Evolutionary conservation across 2,888 invertebrate species (phyloP), one percentile per base, ranked within the genome.

Genomic region (Cephus pulcher): DNA sequence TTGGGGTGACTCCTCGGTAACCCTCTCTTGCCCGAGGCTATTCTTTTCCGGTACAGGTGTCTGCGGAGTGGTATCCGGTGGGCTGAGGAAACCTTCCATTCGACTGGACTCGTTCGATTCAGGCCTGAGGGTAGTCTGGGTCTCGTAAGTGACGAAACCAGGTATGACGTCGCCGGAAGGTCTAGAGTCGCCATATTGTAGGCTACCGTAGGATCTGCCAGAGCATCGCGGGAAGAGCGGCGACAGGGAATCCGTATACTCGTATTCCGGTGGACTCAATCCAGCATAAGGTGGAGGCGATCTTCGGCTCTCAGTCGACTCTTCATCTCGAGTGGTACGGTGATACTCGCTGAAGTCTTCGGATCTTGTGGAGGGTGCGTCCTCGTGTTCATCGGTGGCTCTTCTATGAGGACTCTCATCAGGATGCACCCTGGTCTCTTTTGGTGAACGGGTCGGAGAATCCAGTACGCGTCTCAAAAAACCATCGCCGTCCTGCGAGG

Each of bases 201-300:
- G 9, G 9, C 56, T 81, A 12, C 73, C 81, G 34, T 82, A 80
- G 0, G 79, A 75, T 30, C 83, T 78, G 3, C 76, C 74, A 30
- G 82, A 79, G 75, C 85, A 86, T 40, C 83, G 81, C 1, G 80
- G 84, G 76, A 86, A 86, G 15, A 86, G 79, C 23, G 84, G 84
- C 34, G 84, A 84, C 70, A 85, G 76, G 6, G 84, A 82, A 73
- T 56, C 56, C 56, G 56, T 77, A 56, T 75, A 75, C 9, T 81
- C 80, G 69, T 81, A 77, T 40, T 78, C 78, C 11, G 82, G 78
- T 33, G 80, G 81, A 73, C 79, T 80, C 37, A 85, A 78, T 4
- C 80, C 81, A 6, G 80, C 76, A 74, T 85, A 84, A 35, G 80
- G 76, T 3, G 82, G 81, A 12, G 81, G 82, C 15, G 80, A 78